Evolutionary conservation across 1,140 invertebrate genomes (phyloP).

Genomic region (Drosophila prosaltans): DNA sequence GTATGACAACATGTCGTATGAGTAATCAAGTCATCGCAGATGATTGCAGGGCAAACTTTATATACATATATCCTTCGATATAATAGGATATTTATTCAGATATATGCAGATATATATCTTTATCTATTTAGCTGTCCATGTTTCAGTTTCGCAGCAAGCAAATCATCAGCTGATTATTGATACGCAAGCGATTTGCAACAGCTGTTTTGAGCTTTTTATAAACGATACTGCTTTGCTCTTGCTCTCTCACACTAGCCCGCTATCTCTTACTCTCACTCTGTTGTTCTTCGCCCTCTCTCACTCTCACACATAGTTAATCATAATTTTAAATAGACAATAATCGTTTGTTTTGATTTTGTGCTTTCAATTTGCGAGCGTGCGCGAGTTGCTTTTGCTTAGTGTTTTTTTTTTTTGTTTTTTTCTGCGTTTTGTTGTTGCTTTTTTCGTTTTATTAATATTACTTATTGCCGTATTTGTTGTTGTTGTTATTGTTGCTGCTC

Average conservation of each 20-base stretch:
- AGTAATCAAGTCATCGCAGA: background rate
- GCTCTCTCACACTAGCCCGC: constrained; percentile 3
- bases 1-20: constrained; percentile 1
- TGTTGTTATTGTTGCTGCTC: constrained; percentile 27
- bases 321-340: constrained; percentile 82
- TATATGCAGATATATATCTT: too few relatives aligned
- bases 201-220: constrained; percentile 48
- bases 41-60: too few relatives aligned
- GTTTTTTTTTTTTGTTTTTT: constrained; percentile 37
- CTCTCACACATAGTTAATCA: constrained; percentile 66
- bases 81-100: too few relatives aligned
- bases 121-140: constrained; percentile 42
- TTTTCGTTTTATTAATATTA: constrained; percentile 47
- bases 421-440: background rate
- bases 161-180: constrained; percentile 60
- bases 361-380: constrained; percentile 76
- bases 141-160: constrained; percentile 27
- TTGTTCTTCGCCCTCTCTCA: constrained; percentile 14
- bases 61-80: too few relatives aligned
- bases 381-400: constrained; percentile 68
- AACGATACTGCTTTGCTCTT: background rate
- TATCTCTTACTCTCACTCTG: constrained; percentile 13
- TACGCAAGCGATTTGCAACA: constrained; percentile 60
- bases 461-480: constrained; percentile 52
- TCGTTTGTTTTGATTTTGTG: constrained; percentile 79